Base-by-base conservation (phyloP, 2,113 vertebrate genomes). In the Amblyornis subalaris region DNA sequence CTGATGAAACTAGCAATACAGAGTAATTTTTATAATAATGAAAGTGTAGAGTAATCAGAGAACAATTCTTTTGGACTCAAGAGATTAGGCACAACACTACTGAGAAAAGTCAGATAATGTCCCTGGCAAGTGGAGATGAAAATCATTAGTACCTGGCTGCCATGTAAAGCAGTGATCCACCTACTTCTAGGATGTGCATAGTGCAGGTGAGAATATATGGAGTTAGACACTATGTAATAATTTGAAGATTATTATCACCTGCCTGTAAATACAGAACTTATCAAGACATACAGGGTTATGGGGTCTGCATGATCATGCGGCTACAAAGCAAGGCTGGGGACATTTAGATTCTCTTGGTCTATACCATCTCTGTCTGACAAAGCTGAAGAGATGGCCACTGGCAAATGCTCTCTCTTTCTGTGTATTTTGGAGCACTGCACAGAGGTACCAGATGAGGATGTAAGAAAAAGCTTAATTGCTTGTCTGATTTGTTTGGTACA, bases 351-450 rank as follows among this genome's bases (percentile, higher is more conserved):
- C 29, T 76, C 9, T 29, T 45, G 66, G 12, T 31, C 35, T 45
- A 2, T 0, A 4, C 10, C 2, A 1, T 53, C 28, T 90, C 14
- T 74, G 0, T 60, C 50, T 75, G 57, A 42, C 1, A 3, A 87
- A 69, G 50, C 48, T 66, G 42, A 89, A 47, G 8, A 64, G 55
- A n/a, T 66, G 28, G 45, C 45, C 29, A 18, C 8, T 79, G 35
- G 23, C 23, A 19, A 36, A n/a, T 4, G 8, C 10, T 90, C 2
- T 0, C 50, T 91, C 48, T 54, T 47, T 45, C 75, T 64, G 13
- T 69, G 7, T 57, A 5, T 90, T 42, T 48, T 69, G 35, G 38
- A 70, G 19, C 66, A 20, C 31, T 77, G 60, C 90, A 45, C 28
- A 61, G 50, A 80, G 15, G 5, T 70, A 35, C 67, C 16, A 38